A percentile compares a stretch with the other conserved stretches of the same genome.
Evolutionary conservation across 2,888 invertebrate genomes (phyloP).

Genomic region (Melolontha melolontha): DNA sequence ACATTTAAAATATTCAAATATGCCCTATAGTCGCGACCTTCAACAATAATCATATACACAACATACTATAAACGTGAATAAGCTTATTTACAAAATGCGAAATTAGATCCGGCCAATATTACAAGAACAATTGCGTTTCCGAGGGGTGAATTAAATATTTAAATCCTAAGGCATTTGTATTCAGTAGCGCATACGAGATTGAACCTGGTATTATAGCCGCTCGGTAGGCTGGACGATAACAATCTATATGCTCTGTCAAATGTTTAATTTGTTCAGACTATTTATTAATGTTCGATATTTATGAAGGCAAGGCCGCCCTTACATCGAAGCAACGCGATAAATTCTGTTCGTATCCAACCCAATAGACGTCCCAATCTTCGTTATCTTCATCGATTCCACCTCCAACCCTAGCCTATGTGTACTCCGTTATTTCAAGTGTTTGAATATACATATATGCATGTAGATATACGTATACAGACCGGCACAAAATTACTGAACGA

Average conservation of each 20-base stretch:
- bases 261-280: conserved; percentile 62
- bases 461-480: too few species aligned
- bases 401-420: conserved; percentile 17
- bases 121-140: too few species aligned
- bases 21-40: too few species aligned
- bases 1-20: too few species aligned
- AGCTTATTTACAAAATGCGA: neutral
- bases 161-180: conserved; percentile 25
- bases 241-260: conserved; percentile 61
- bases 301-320: conserved; percentile 57
- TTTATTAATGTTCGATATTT: conserved; percentile 62
- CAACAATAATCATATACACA: neutral
- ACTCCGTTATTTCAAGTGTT: too few species aligned
- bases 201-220: conserved; percentile 56
- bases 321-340: conserved; percentile 54
- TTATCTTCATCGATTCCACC: conserved; percentile 44
- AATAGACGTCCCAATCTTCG: conserved; percentile 51
- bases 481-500: too few species aligned
- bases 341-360: conserved; percentile 52
- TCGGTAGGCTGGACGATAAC: conserved; percentile 58
- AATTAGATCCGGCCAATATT: too few species aligned
- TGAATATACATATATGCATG: too few species aligned
- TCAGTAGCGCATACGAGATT: conserved; percentile 51
- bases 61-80: neutral
- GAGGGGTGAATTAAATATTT: conserved; percentile 10